These are phyloP conservation scores for Romanogobio albipinnatus DNA, from an alignment of 2,113 vertebrate species.

Conservation along the genomic window DNA sequence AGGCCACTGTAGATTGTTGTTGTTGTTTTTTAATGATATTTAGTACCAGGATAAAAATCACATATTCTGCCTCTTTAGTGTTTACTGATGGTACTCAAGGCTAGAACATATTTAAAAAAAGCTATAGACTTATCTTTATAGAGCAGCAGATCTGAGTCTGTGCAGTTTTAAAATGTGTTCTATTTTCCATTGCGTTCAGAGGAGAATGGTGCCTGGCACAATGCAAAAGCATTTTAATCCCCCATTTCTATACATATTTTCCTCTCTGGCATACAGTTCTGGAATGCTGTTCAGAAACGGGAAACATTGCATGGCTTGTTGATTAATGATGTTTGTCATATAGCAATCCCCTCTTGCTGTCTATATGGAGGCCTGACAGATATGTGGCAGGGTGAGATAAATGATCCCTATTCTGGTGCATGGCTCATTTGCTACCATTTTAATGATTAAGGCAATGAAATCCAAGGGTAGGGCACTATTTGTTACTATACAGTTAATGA, in stretches of 20 bases:
- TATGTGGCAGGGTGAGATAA: conserved; percentile 43
- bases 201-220: background rate
- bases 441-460: conserved; percentile 37
- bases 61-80: background rate
- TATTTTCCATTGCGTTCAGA: background rate
- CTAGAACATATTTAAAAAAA: conserved; percentile 4
- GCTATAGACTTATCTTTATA: background rate
- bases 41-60: background rate
- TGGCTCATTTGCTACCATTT: conserved; percentile 31
- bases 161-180: background rate
- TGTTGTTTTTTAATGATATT: background rate
- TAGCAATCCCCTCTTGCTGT: conserved; percentile 17
- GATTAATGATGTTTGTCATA: conserved; percentile 48
- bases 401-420: conserved; percentile 28
- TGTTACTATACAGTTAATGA: background rate
- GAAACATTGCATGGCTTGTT: conserved; percentile 31
- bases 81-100: background rate
- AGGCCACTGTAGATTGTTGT: background rate
- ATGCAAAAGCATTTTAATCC: conserved; percentile 5
- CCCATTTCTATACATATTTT: conserved; percentile 5
- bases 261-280: background rate
- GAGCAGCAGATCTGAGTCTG: background rate
- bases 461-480: conserved; percentile 4
- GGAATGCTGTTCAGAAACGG: background rate
- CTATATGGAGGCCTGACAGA: conserved; percentile 32